Evolutionary conservation across 2,797 vertebrate genomes (phyloP).

Genomic region (Arrhamphus sclerolepis): DNA sequence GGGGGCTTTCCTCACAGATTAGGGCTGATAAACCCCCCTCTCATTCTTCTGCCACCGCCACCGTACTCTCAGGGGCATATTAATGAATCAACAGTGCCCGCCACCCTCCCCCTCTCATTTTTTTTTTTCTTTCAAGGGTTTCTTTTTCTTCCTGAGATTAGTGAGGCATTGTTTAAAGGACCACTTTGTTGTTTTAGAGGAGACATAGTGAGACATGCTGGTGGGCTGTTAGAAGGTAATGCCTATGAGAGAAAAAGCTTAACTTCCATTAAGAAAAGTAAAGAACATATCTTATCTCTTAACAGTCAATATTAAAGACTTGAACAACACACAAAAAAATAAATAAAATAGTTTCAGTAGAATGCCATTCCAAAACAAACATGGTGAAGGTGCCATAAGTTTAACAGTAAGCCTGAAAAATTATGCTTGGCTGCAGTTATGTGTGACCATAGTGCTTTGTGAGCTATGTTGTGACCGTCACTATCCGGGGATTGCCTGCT

Average conservation of each 20-base stretch:
- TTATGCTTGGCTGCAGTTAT: constrained; percentile 38
- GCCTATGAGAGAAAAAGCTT: constrained; percentile 9
- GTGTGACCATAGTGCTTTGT: constrained; percentile 57
- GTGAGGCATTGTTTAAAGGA: constrained; percentile 54
- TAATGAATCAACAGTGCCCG: constrained; percentile 64
- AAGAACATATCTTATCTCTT: constrained; percentile 10
- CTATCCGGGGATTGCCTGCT: constrained; percentile 64
- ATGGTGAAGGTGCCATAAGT: constrained; percentile 46
- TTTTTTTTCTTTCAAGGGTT: constrained; percentile 50
- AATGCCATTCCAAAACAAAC: constrained; percentile 5
- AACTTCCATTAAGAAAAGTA: constrained; percentile 30
- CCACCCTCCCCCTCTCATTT: constrained; percentile 14
- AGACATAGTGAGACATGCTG: constrained; percentile 27
- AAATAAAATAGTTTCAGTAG: constrained; percentile 9
- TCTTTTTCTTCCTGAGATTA: constrained; percentile 64
- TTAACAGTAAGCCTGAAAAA: constrained; percentile 34
- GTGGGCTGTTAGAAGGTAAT: constrained; percentile 11
- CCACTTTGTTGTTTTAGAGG: constrained; percentile 49
- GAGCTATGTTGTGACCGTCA: constrained; percentile 57
- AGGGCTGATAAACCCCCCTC: constrained; percentile 68
- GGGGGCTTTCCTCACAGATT: constrained; percentile 70
- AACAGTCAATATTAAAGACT: constrained; percentile 4
- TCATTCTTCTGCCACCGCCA: constrained; percentile 58
- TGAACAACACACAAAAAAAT: not conserved
- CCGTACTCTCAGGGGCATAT: constrained; percentile 64